A percentile compares a stretch with the other conserved stretches of the same genome.
Evolutionary conservation across 37 sponge, comb jelly and placozoan species (phyloP).

Genomic region (Geodia barretti): DNA sequence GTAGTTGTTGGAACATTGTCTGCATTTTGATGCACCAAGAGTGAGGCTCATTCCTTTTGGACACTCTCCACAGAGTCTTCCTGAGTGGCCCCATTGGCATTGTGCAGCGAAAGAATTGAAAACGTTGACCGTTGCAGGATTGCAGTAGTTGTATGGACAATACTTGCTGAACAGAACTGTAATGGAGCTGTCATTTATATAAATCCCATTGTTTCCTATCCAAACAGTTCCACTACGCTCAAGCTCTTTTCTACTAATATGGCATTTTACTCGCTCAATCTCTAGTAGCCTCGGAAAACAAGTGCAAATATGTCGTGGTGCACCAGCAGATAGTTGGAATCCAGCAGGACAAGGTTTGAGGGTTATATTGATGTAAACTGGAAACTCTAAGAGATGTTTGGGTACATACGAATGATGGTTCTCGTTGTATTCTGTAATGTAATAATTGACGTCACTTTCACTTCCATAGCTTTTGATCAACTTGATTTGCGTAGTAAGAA

Average conservation of each 20-base stretch:
- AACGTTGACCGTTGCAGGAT: neutral
- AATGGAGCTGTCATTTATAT: neutral
- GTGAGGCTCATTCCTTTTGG: neutral
- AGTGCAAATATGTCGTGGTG: neutral
- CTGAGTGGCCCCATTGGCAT: neutral
- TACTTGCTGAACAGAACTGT: neutral
- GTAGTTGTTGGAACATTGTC: neutral
- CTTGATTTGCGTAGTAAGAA: neutral
- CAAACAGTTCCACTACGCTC: neutral
- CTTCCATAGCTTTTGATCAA: neutral
- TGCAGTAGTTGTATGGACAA: conserved; percentile 13
- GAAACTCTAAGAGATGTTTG: neutral
- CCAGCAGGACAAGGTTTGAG: neutral
- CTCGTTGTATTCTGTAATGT: neutral
- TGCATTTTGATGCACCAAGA: neutral
- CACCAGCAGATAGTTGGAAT: neutral
- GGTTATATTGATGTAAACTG: neutral
- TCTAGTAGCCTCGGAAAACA: neutral
- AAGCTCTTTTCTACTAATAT: neutral
- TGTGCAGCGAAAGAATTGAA: neutral
- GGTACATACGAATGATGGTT: neutral
- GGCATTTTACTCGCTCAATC: neutral
- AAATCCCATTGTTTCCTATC: neutral
- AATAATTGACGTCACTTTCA: neutral
- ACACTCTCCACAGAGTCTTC: neutral